A percentile compares a stretch with the other conserved stretches of the same genome.
phyloP scores from a whole-genome alignment of 2,888 invertebrate species.

The Epicampocera succincta region DNA sequence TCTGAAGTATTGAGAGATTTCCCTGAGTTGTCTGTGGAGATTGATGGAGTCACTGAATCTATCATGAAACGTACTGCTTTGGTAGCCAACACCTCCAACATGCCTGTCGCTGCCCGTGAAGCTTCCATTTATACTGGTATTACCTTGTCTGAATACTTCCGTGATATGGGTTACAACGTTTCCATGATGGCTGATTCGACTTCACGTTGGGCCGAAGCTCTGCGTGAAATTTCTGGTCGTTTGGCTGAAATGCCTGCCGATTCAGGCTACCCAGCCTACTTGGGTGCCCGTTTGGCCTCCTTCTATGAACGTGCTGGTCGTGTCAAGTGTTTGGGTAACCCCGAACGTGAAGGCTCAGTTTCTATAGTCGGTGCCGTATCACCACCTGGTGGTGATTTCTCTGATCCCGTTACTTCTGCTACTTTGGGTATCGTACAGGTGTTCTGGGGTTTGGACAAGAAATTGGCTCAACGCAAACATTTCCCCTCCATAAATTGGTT shows the following conservation, averaged over 20 bases:
- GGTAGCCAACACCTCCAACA: slow-evolving; percentile 99
- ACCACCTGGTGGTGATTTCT: slow-evolving; percentile 99
- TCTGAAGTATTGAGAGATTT: slow-evolving; percentile 99
- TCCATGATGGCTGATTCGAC: slow-evolving; percentile 99
- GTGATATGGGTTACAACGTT: slow-evolving; percentile 99
- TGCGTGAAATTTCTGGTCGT: slow-evolving; percentile 99
- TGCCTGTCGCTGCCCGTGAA: slow-evolving; percentile 99
- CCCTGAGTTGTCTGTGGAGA: slow-evolving; percentile 98
- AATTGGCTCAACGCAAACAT: slow-evolving; percentile 99
- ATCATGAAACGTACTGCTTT: slow-evolving; percentile 99
- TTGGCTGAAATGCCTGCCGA: slow-evolving; percentile 99
- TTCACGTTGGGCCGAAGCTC: slow-evolving; percentile 99
- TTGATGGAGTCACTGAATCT: slow-evolving; percentile 97
- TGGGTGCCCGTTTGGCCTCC: slow-evolving; percentile 98
- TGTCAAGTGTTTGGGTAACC: slow-evolving; percentile 98
- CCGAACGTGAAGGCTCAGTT: slow-evolving; percentile 98
- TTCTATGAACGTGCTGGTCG: slow-evolving; percentile 99
- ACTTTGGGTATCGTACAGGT: slow-evolving; percentile 99
- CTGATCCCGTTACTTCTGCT: slow-evolving; percentile 99
- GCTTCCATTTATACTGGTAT: slow-evolving; percentile 99
- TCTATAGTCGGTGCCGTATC: slow-evolving; percentile 99
- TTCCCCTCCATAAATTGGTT: slow-evolving; percentile 99
- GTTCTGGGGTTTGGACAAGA: slow-evolving; percentile 99
- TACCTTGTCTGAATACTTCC: slow-evolving; percentile 99
- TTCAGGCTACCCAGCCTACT: slow-evolving; percentile 99